Evolutionary conservation across 2,888 invertebrate species (phyloP).

Genomic region (Agriopis aurantiaria): DNA sequence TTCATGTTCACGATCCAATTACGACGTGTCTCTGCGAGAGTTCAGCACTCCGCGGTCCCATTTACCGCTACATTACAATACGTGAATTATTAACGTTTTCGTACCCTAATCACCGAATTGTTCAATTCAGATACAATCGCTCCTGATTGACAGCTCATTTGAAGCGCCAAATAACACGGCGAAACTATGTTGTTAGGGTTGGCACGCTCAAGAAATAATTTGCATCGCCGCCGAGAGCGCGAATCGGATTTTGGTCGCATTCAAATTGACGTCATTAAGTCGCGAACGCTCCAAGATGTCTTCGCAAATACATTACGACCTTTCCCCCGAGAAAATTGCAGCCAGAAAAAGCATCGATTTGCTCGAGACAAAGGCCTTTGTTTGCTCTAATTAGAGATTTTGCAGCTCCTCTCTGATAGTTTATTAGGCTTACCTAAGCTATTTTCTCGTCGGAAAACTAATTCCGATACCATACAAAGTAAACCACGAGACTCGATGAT

Average conservation of each 20-base stretch:
- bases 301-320: constrained; percentile 50
- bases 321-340: constrained; percentile 34
- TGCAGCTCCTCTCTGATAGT: constrained; percentile 22
- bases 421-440: constrained; percentile 24
- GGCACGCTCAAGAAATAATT: constrained; percentile 69
- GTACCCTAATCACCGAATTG: constrained; percentile 52
- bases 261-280: constrained; percentile 76
- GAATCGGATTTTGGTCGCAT: constrained; percentile 63
- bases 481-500: constrained; percentile 45
- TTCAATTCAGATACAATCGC: constrained; percentile 45
- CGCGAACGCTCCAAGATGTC: constrained; percentile 56
- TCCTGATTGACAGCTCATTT: constrained; percentile 70
- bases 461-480: constrained; percentile 28
- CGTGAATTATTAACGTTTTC: constrained; percentile 36
- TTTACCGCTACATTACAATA: constrained; percentile 34
- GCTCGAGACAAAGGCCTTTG: constrained; percentile 33
- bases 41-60: constrained; percentile 20
- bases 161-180: constrained; percentile 67
- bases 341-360: constrained; percentile 30
- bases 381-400: constrained; percentile 37
- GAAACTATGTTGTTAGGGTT: constrained; percentile 64
- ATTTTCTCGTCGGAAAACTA: constrained; percentile 33
- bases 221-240: constrained; percentile 63
- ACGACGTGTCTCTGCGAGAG: constrained; percentile 1
- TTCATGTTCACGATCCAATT: constrained; percentile 20